Evolutionary conservation across 2,888 invertebrate genomes (phyloP).

Genomic region (Apoderus coryli): DNA sequence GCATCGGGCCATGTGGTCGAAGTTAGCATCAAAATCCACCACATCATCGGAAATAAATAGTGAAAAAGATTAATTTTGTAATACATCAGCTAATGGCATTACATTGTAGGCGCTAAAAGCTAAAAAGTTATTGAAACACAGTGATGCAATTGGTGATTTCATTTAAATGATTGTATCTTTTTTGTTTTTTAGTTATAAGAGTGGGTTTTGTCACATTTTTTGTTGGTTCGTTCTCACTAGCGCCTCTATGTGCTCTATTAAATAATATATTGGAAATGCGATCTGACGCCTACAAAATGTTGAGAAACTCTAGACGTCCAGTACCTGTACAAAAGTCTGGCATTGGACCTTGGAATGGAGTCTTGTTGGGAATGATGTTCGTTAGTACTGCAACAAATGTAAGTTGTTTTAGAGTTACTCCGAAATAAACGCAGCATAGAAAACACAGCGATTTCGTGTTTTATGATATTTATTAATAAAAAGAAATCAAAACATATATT

Average conservation of each 20-base stretch:
- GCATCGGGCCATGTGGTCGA: too few species aligned
- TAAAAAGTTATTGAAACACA: too few species aligned
- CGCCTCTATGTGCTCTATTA: constrained; percentile 45
- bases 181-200: constrained; percentile 38
- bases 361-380: constrained; percentile 21
- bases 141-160: too few species aligned
- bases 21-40: too few species aligned
- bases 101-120: too few species aligned
- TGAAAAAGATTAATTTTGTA: too few species aligned
- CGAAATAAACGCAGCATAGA: too few species aligned
- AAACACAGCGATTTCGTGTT: too few species aligned
- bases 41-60: too few species aligned
- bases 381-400: constrained; percentile 25
- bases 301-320: constrained; percentile 21
- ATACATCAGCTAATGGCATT: too few species aligned
- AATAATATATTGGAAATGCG: constrained; percentile 48
- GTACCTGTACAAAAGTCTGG: constrained; percentile 17
- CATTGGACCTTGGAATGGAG: constrained; percentile 14
- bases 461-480: constrained; percentile 2
- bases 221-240: constrained; percentile 49
- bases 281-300: constrained; percentile 23
- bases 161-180: too few species aligned
- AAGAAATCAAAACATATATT: too few species aligned
- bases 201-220: constrained; percentile 52
- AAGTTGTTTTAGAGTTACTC: constrained; percentile 14